A percentile compares a stretch with the other conserved stretches of the same genome.
phyloP scores from a whole-genome alignment of 2,888 invertebrate species.

The Athetis lepigone region DNA sequence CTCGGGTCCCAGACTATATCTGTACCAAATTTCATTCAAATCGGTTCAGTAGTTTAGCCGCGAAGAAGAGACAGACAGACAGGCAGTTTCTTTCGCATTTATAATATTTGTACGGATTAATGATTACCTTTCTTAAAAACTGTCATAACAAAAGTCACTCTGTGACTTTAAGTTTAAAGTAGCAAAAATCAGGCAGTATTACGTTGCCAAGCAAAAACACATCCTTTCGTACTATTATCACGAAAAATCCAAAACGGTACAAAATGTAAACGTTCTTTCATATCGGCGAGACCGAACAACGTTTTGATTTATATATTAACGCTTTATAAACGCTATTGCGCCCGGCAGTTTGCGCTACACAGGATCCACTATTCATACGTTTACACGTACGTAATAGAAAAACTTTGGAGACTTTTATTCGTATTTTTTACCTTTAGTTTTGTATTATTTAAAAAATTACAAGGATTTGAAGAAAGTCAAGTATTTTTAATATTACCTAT shows the following conservation, averaged over 20 bases:
- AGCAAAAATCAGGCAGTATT: too few species aligned
- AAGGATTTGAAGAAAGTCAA: too few species aligned
- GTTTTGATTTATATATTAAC: conserved; percentile 71
- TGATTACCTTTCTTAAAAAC: too few species aligned
- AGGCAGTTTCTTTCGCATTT: too few species aligned
- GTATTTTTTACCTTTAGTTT: conserved; percentile 5
- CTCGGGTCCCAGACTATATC: too few species aligned
- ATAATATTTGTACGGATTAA: too few species aligned
- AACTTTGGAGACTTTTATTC: conserved; percentile 58
- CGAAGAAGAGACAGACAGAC: too few species aligned
- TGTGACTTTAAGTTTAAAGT: too few species aligned
- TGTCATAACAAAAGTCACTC: too few species aligned
- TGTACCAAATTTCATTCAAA: too few species aligned
- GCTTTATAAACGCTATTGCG: conserved; percentile 71
- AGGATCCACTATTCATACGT: conserved; percentile 71
- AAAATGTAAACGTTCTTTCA: conserved; percentile 51
- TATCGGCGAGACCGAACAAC: conserved; percentile 47
- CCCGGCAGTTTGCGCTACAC: conserved; percentile 65
- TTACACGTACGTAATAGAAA: conserved; percentile 59
- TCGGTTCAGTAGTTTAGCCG: too few species aligned
- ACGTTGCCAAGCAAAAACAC: background rate
- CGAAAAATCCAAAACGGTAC: conserved; percentile 29
- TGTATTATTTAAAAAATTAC: too few species aligned
- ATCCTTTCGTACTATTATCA: conserved; percentile 12
- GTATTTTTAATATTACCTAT: background rate